Conservation (phyloP, 2,888 invertebrate genomes). For the Leptodirus hochenwartii region DNA sequence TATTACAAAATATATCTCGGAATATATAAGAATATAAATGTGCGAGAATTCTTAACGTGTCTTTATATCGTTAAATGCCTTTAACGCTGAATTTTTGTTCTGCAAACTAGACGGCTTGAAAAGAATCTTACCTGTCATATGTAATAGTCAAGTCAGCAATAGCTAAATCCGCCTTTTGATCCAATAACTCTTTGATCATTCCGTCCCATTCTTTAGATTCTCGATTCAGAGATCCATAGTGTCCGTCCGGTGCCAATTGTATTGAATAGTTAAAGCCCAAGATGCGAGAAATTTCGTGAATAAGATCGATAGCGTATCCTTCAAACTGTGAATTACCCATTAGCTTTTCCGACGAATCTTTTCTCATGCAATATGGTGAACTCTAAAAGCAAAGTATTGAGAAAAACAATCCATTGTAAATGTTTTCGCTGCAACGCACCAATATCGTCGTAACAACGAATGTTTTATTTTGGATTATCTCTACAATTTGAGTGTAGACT, state of each 20-base stretch:
- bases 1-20: too few species aligned
- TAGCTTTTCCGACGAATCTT: conserved; percentile 65
- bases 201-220: conserved; percentile 75
- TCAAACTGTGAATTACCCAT: conserved; percentile 85
- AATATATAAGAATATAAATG: too few species aligned
- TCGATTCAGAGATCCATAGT: conserved; percentile 65
- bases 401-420: too few species aligned
- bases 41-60: too few species aligned
- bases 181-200: conserved; percentile 73
- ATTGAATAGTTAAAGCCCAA: conserved; percentile 80
- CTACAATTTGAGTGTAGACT: conserved; percentile 72
- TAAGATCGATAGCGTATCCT: conserved; percentile 87
- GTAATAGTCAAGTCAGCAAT: conserved; percentile 97
- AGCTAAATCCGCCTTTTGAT: conserved; percentile 85
- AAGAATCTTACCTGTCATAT: too few species aligned
- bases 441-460: conserved; percentile 79
- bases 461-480: conserved; percentile 81
- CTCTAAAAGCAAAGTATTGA: conserved; percentile 46
- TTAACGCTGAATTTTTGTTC: too few species aligned
- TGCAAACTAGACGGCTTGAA: too few species aligned
- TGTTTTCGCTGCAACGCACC: conserved; percentile 39
- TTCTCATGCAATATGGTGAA: conserved; percentile 90
- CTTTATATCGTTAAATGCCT: too few species aligned
- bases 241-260: conserved; percentile 67
- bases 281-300: conserved; percentile 76